These are phyloP conservation scores for Papilio elwesi DNA, from an alignment of 2,888 invertebrate genomes.

Conservation along the genomic window DNA sequence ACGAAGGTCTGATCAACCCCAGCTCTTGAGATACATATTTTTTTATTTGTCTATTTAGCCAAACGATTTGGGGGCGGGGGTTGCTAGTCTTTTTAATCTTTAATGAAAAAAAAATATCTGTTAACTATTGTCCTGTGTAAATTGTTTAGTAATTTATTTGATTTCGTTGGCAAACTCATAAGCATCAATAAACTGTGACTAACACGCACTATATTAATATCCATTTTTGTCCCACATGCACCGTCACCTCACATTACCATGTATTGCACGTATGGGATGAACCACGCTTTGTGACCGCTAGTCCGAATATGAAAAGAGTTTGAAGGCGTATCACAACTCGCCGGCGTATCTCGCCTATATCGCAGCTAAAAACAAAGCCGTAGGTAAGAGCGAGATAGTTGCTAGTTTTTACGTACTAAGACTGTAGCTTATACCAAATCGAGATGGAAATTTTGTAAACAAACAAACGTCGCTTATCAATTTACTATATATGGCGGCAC, in stretches of 20 bases:
- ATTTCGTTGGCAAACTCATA: constrained; percentile 14
- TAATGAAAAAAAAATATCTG: no score
- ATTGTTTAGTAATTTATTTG: constrained; percentile 23
- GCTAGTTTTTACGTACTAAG: no score
- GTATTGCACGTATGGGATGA: constrained; percentile 56
- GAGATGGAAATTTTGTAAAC: no score
- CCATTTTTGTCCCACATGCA: constrained; percentile 75
- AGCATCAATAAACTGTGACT: constrained; percentile 60
- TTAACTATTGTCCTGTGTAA: background rate
- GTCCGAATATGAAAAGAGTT: constrained; percentile 95
- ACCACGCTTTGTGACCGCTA: constrained; percentile 56
- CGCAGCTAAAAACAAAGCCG: constrained; percentile 96
- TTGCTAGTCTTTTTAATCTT: no score
- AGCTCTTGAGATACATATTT: no score
- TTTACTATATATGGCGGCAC: no score
- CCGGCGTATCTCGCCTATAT: constrained; percentile 97
- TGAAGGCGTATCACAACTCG: constrained; percentile 98
- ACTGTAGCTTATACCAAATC: no score
- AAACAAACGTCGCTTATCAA: no score
- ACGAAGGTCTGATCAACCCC: no score
- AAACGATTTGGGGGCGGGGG: no score
- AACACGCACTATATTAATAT: constrained; percentile 64
- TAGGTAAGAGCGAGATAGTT: constrained; percentile 79
- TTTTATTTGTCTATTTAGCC: no score
- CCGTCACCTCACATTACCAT: constrained; percentile 60